Evolutionary conservation across 2,797 vertebrate species (phyloP).

Genomic region (Xiphorhynchus erythropygius): DNA sequence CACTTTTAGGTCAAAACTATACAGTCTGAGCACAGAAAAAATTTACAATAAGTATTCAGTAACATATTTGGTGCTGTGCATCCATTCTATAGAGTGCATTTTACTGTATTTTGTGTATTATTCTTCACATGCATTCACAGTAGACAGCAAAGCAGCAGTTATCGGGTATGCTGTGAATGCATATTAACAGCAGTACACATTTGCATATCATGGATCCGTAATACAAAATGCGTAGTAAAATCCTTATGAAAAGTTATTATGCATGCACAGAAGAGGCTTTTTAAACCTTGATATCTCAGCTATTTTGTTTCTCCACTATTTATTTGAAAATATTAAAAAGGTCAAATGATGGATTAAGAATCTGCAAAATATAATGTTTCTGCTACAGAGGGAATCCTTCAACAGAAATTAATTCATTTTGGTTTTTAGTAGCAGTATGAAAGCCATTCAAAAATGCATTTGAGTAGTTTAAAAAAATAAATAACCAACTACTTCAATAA

Average conservation of each 20-base stretch:
- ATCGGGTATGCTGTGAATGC: conserved; percentile 57
- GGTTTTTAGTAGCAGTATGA: conserved; percentile 15
- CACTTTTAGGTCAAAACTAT: neutral
- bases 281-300: conserved; percentile 66
- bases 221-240: conserved; percentile 63
- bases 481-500: neutral
- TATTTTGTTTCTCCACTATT: conserved; percentile 46
- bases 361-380: conserved; percentile 37
- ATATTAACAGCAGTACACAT: conserved; percentile 72
- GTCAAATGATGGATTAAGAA: conserved; percentile 61
- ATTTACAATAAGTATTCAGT: neutral
- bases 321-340: conserved; percentile 56
- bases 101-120: conserved; percentile 46
- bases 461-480: neutral
- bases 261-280: conserved; percentile 65
- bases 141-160: conserved; percentile 69
- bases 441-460: neutral
- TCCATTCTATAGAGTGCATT: conserved; percentile 29
- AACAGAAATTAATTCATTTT: conserved; percentile 25
- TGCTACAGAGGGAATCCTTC: conserved; percentile 32
- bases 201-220: conserved; percentile 72
- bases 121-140: conserved; percentile 69
- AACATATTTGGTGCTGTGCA: neutral
- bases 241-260: conserved; percentile 72
- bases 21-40: neutral